Evolutionary conservation across 2,888 invertebrate genomes (phyloP), one percentile per base, ranked within the genome.

Genomic region (Acanthococcus lagerstroemiae): DNA sequence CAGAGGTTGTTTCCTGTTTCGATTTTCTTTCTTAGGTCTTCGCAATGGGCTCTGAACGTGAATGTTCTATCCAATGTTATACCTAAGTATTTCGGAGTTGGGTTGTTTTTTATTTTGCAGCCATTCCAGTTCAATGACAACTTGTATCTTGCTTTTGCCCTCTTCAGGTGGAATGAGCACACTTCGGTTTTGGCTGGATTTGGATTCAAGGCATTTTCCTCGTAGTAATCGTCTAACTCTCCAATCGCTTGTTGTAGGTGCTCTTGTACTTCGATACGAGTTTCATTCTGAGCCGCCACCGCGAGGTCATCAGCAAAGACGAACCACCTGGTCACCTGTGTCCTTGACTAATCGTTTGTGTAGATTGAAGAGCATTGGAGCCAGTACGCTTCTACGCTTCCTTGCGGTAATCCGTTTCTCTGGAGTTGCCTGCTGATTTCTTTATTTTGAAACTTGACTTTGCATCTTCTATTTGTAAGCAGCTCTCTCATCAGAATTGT

Each of bases 51-150:
- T n/a, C n/a, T n/a, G n/a, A n/a, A n/a, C n/a, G n/a, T n/a, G n/a
- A n/a, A n/a, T n/a, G n/a, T n/a, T 55, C 67, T 67, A 66, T 70
- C 67, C 55, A 71, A 61, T 37, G 65, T 70, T 17, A 70, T 48
- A 21, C 69, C 69, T n/a, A 71, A 63, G 60, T 70, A 71, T 67
- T 67, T 71, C 22, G 67, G 68, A 19, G 50, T 48, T 4, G 19
- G 2, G 22, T 55, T 55, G 37, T 69, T 57, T 30, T 67, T 30
- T 48, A 66, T 50, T 55, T 50, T 54, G 24, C 54, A 52, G 19
- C 61, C 69, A 15, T 60, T 52, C 61, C 60, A 70, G 44, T 52
- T 37, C 26, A 70, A 65, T 24, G 63, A 66, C 24, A 69, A 26
- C 52, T 66, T 50, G 46, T 67, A 65, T 24, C 37, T 56, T 9